Conservation (phyloP, 1,140 invertebrate genomes). For the Ceratitis capitata region DNA sequence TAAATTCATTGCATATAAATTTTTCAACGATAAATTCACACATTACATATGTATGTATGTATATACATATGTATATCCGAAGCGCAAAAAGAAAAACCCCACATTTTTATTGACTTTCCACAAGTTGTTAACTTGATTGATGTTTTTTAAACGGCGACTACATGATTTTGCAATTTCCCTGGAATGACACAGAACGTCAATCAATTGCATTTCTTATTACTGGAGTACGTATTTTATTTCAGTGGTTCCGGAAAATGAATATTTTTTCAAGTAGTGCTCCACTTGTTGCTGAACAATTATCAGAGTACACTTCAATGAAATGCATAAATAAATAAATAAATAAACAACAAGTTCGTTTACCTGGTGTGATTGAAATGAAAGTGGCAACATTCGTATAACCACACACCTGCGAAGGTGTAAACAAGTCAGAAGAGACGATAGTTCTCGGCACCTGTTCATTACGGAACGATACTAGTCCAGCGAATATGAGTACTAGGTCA, state of each 20-base stretch:
- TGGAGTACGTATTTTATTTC: not conserved
- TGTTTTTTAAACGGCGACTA: slow-evolving; percentile 27
- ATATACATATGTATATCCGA: too few species aligned
- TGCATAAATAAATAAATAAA: slow-evolving; percentile 10
- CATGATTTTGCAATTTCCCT: slow-evolving; percentile 23
- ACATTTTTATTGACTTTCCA: not conserved
- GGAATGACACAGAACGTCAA: not conserved
- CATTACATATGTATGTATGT: not conserved
- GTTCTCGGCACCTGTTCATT: not conserved
- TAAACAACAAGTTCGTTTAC: not conserved
- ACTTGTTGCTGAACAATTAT: slow-evolving; percentile 16
- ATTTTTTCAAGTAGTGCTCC: not conserved
- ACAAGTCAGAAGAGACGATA: not conserved
- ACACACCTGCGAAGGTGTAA: not conserved
- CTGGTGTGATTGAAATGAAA: not conserved
- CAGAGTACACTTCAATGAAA: not conserved
- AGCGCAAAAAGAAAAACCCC: not conserved
- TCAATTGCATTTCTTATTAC: not conserved
- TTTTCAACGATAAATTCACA: not conserved
- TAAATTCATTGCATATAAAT: not conserved
- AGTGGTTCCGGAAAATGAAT: not conserved
- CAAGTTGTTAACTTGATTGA: slow-evolving; percentile 18
- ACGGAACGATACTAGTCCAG: not conserved
- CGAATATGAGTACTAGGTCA: too few species aligned
- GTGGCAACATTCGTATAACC: not conserved